A percentile compares a stretch with the other conserved stretches of the same genome.
These are phyloP conservation scores for Auanema freiburgensis DNA, from an alignment of 2,888 invertebrate genomes.

Conservation along the genomic window DNA sequence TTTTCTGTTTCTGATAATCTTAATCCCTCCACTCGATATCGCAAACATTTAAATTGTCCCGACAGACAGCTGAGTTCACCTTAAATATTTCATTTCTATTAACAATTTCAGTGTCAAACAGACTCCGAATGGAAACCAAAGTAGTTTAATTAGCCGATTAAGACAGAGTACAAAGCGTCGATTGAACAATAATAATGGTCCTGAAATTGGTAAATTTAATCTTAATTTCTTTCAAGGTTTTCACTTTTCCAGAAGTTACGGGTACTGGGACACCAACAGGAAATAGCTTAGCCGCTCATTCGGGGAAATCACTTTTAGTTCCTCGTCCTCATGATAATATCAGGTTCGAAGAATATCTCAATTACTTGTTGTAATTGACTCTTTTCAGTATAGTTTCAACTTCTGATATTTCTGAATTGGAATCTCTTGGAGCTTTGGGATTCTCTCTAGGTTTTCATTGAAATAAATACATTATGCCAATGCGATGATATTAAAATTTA, in stretches of 20 bases:
- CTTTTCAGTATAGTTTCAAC: conserved; percentile 52
- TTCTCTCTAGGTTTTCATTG: conserved; percentile 45
- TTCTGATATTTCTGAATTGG: conserved; percentile 57
- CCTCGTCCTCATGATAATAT: conserved; percentile 53
- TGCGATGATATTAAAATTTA: background rate
- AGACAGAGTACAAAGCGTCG: conserved; percentile 50
- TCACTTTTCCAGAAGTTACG: conserved; percentile 17
- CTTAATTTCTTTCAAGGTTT: background rate
- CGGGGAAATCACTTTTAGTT: conserved; percentile 41
- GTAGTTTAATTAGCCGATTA: conserved; percentile 47
- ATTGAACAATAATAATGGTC: conserved; percentile 2
- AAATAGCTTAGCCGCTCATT: conserved; percentile 6
- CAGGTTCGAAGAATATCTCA: conserved; percentile 22
- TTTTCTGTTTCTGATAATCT: no score
- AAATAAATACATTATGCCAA: background rate
- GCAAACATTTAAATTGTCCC: no score
- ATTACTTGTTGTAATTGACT: background rate
- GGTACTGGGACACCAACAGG: conserved; percentile 7
- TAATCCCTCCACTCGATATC: no score
- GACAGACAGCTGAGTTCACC: no score
- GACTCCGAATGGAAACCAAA: conserved; percentile 42
- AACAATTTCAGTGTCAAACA: conserved; percentile 29
- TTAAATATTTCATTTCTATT: no score
- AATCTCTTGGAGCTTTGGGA: conserved; percentile 55
- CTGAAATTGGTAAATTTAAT: conserved; percentile 15